Conservation (phyloP, 1,140 invertebrate species). For the Caenorhabditis tropicalis region DNA sequence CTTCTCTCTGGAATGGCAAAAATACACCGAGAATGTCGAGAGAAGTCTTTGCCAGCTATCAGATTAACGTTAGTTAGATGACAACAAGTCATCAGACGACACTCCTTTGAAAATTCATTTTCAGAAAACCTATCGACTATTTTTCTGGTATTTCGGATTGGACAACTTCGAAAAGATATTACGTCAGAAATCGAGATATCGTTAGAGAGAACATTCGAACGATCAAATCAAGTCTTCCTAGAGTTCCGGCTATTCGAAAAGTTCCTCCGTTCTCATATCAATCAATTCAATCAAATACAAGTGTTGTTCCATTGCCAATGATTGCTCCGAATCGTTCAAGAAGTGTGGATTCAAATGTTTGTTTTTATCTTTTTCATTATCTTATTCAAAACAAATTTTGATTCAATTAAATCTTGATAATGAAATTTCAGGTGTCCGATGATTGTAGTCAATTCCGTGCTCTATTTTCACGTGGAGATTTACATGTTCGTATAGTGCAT, state of each 20-base stretch:
- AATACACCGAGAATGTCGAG: constrained; percentile 32
- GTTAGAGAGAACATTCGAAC: constrained; percentile 10
- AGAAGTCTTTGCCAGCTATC: constrained; percentile 39
- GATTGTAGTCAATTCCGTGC: constrained; percentile 18
- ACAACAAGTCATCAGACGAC: not conserved
- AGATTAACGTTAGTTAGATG: constrained; percentile 27
- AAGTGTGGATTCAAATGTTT: constrained; percentile 19
- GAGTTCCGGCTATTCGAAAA: not conserved
- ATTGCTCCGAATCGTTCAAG: not conserved
- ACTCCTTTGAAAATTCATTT: not conserved
- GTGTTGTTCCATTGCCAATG: constrained; percentile 34
- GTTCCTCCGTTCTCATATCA: constrained; percentile 42
- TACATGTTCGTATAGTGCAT: constrained; percentile 31
- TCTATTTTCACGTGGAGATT: constrained; percentile 33
- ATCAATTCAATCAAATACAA: constrained; percentile 18
- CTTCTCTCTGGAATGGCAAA: not conserved
- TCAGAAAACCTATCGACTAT: constrained; percentile 9
- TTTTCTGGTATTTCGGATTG: constrained; percentile 25
- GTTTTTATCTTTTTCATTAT: not conserved
- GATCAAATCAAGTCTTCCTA: constrained; percentile 14
- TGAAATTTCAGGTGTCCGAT: constrained; percentile 17
- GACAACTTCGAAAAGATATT: constrained; percentile 20
- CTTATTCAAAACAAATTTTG: too few species aligned
- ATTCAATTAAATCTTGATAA: too few species aligned
- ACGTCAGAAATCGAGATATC: constrained; percentile 10